These are phyloP conservation scores for Ischnus inquisitorius DNA, from an alignment of 2,888 invertebrate genomes.

Conservation along the genomic window DNA sequence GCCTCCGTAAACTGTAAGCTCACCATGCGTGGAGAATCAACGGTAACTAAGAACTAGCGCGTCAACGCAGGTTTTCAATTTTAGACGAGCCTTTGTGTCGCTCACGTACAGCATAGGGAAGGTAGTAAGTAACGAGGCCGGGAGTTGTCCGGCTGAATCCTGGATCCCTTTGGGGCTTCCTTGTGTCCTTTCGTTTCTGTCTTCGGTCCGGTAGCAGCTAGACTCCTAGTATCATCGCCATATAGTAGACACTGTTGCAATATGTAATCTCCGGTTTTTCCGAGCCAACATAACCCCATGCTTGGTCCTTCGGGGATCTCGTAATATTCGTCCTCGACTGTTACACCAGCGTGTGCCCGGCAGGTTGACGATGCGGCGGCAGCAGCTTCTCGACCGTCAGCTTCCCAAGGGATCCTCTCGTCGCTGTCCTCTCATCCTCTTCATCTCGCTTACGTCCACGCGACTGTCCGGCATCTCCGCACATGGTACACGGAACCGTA, in stretches of 20 bases:
- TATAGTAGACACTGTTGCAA: constrained; percentile 13
- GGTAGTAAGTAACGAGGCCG: constrained; percentile 43
- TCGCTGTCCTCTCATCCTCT: constrained; percentile 26
- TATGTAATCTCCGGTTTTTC: constrained; percentile 63
- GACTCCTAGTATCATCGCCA: background rate
- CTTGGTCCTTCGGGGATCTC: constrained; percentile 56
- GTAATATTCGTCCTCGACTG: constrained; percentile 64
- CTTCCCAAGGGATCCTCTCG: constrained; percentile 50
- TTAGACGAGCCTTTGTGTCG: background rate
- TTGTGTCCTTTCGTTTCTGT: constrained; percentile 31
- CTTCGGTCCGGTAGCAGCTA: background rate
- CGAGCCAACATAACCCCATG: constrained; percentile 43
- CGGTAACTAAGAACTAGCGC: too few species aligned
- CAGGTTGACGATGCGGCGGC: constrained; percentile 43
- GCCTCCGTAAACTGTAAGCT: too few species aligned
- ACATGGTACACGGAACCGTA: constrained; percentile 15
- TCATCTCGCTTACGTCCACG: constrained; percentile 49
- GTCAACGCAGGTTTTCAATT: too few species aligned
- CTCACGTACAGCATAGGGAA: constrained; percentile 22
- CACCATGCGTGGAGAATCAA: too few species aligned
- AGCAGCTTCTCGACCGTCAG: constrained; percentile 38
- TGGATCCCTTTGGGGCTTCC: constrained; percentile 20
- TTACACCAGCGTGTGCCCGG: constrained; percentile 37
- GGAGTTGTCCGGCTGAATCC: constrained; percentile 40
- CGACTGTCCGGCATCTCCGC: constrained; percentile 40